Conservation (phyloP, 2,113 vertebrate genomes). For the Lathamus discolor region DNA sequence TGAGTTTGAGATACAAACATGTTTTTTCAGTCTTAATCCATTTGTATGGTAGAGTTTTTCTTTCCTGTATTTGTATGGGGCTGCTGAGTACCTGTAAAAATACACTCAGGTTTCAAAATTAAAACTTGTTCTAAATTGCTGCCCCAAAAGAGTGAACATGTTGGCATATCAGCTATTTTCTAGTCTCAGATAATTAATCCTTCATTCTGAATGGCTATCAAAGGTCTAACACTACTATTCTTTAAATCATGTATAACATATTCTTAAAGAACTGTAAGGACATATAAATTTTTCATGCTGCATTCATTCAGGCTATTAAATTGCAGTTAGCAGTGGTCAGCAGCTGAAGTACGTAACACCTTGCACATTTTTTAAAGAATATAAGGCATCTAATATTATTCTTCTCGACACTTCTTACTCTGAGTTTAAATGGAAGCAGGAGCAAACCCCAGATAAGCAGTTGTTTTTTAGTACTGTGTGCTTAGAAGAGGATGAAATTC, state of each 20-base stretch:
- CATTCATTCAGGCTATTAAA: background rate
- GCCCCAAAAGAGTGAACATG: background rate
- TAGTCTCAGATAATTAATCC: background rate
- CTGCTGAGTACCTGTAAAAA: background rate
- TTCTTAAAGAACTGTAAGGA: background rate
- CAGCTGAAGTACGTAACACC: background rate
- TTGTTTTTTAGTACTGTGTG: background rate
- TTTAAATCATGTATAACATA: background rate
- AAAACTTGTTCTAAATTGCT: background rate
- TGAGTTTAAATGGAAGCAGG: background rate
- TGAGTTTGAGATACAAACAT: background rate
- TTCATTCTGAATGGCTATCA: background rate
- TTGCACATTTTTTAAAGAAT: background rate
- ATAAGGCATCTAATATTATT: background rate
- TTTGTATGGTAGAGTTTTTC: background rate
- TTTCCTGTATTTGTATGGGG: background rate
- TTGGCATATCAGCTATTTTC: background rate
- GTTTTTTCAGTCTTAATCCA: background rate
- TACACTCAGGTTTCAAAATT: background rate
- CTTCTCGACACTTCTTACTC: background rate
- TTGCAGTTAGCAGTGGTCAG: background rate
- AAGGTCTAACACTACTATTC: background rate
- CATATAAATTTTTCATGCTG: background rate
- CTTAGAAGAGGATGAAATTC: background rate
- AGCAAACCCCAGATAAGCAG: background rate